Conservation (phyloP, 2,113 vertebrate species). For the Archilochus colubris region DNA sequence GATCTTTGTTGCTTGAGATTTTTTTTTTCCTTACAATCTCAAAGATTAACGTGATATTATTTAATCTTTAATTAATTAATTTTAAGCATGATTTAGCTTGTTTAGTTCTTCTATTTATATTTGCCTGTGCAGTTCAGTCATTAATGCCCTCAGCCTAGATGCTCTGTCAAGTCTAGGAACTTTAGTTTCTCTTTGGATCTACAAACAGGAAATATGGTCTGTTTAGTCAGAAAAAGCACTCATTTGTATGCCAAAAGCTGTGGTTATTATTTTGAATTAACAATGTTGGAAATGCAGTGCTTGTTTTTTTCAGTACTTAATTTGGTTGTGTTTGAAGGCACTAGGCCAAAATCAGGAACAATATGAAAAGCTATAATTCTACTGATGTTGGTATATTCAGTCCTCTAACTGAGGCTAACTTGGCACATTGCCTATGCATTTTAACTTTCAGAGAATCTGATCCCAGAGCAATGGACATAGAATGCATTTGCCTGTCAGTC, state of each 20-base stretch:
- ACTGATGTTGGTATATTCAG: not conserved
- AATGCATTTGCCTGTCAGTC: conserved; percentile 46
- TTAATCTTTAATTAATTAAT: not conserved
- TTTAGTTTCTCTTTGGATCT: not conserved
- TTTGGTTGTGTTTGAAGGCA: conserved; percentile 31
- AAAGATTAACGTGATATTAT: not conserved
- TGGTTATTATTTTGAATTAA: conserved; percentile 3
- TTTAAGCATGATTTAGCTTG: not conserved
- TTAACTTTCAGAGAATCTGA: conserved; percentile 37
- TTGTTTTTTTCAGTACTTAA: not conserved
- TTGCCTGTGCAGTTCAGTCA: not conserved
- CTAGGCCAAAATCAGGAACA: conserved; percentile 6
- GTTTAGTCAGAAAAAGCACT: conserved; percentile 9
- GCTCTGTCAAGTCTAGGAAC: not conserved
- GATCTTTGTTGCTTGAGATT: not conserved
- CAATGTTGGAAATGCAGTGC: not conserved
- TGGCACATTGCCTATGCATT: conserved; percentile 20
- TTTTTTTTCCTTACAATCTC: not conserved
- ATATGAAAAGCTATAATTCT: conserved; percentile 4
- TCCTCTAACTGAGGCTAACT: not conserved
- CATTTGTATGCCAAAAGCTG: not conserved
- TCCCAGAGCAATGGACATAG: conserved; percentile 15
- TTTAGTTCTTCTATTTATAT: not conserved
- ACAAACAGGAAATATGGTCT: not conserved
- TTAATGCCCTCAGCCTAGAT: not conserved